These are phyloP conservation scores for Fringilla coelebs DNA, from an alignment of 2,797 vertebrate species.

Conservation along the genomic window DNA sequence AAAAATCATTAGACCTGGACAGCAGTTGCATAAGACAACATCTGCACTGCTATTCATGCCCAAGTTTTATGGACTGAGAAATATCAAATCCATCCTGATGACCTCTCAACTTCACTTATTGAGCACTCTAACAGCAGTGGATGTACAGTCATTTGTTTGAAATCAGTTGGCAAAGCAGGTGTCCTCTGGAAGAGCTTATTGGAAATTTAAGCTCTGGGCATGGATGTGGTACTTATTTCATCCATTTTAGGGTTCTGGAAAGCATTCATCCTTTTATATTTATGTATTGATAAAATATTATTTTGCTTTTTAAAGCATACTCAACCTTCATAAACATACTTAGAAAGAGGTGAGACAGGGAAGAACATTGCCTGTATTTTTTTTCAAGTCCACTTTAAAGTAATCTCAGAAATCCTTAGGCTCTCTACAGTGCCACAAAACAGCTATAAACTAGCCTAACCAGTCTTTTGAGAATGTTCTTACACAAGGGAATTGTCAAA, in stretches of 20 bases:
- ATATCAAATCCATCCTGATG: background rate
- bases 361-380: background rate
- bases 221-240: background rate
- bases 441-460: slow-evolving; percentile 3
- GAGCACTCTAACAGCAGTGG: background rate
- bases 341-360: background rate
- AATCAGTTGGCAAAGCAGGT: background rate
- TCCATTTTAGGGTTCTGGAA: background rate
- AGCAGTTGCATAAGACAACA: background rate
- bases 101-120: background rate
- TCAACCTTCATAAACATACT: background rate
- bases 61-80: background rate
- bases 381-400: background rate
- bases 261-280: background rate
- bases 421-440: background rate
- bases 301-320: background rate
- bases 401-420: background rate
- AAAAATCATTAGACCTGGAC: background rate
- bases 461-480: background rate
- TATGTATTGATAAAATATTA: background rate
- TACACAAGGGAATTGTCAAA: slow-evolving; percentile 24
- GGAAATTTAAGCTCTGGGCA: background rate
- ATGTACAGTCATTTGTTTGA: background rate
- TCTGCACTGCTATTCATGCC: background rate
- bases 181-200: background rate